Percentiles rank a stretch among this genome's conserved stretches.
Evolutionary conservation across 2,113 vertebrate genomes (phyloP).

Genomic region (Hipposideros armiger): DNA sequence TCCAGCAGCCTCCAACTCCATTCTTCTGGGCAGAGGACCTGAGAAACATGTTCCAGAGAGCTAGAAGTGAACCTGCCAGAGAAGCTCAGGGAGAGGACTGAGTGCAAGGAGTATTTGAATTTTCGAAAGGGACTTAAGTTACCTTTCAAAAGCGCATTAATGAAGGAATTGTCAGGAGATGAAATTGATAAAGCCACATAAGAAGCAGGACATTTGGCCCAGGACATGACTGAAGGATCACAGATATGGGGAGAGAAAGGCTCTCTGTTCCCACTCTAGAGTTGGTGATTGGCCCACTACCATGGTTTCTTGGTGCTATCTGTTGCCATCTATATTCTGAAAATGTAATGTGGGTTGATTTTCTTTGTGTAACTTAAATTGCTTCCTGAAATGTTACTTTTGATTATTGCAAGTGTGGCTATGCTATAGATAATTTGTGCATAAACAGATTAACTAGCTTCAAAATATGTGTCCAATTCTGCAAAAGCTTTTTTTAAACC

Average conservation of each 20-base stretch:
- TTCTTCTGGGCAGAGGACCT: not conserved
- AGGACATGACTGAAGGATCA: not conserved
- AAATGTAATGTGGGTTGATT: not conserved
- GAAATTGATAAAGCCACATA: not conserved
- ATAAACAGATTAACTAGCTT: conserved; percentile 1
- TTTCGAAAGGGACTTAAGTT: not conserved
- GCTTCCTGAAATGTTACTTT: not conserved
- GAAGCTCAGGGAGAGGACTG: not conserved
- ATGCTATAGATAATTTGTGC: not conserved
- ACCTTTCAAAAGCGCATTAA: not conserved
- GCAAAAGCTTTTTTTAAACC: not conserved
- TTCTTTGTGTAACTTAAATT: conserved; percentile 28
- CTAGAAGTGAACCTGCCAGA: not conserved
- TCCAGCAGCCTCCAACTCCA: not conserved
- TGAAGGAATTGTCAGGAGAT: not conserved
- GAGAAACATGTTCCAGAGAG: not conserved
- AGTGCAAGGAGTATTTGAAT: not conserved
- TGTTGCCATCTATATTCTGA: not conserved
- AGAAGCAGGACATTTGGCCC: not conserved
- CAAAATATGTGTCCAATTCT: not conserved
- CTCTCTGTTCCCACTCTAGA: not conserved
- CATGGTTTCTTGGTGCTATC: not conserved
- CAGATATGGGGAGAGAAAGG: not conserved
- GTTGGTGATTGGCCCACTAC: not conserved
- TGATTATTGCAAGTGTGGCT: not conserved